Evolutionary conservation across 2,888 invertebrate genomes (phyloP).

Genomic region (Microplitis deprimator): DNA sequence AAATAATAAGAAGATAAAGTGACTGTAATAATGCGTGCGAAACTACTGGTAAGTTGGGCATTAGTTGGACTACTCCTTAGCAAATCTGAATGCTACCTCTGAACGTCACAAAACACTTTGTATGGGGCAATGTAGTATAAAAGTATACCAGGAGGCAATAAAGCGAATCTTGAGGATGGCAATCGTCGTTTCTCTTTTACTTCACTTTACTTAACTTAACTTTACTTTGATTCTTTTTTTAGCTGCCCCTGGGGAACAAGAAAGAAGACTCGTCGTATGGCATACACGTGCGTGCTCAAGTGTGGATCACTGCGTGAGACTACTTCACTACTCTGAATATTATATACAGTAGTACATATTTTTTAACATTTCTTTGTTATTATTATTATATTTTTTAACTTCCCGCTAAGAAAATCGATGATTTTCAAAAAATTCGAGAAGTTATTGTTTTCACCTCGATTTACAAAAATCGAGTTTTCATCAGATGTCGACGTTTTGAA

Average conservation of each 20-base stretch:
- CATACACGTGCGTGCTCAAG: constrained; percentile 37
- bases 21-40: constrained; percentile 45
- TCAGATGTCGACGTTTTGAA: too few relatives aligned
- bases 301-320: constrained; percentile 8
- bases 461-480: too few relatives aligned
- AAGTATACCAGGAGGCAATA: constrained; percentile 29
- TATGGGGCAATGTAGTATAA: neutral
- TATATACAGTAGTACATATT: neutral
- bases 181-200: constrained; percentile 17
- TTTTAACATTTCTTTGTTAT: neutral
- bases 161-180: constrained; percentile 38
- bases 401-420: too few relatives aligned
- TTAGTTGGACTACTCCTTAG: constrained; percentile 27
- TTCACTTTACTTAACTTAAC: neutral
- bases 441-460: too few relatives aligned
- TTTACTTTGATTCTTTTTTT: neutral
- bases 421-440: too few relatives aligned
- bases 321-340: constrained; percentile 17
- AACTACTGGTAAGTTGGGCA: constrained; percentile 17
- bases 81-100: constrained; percentile 11
- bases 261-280: constrained; percentile 26
- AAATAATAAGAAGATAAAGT: constrained; percentile 29
- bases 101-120: constrained; percentile 26
- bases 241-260: constrained; percentile 20
- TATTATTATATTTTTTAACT: neutral